phyloP scores from a whole-genome alignment of 1,140 invertebrate genomes.

The Magallana angulata region DNA sequence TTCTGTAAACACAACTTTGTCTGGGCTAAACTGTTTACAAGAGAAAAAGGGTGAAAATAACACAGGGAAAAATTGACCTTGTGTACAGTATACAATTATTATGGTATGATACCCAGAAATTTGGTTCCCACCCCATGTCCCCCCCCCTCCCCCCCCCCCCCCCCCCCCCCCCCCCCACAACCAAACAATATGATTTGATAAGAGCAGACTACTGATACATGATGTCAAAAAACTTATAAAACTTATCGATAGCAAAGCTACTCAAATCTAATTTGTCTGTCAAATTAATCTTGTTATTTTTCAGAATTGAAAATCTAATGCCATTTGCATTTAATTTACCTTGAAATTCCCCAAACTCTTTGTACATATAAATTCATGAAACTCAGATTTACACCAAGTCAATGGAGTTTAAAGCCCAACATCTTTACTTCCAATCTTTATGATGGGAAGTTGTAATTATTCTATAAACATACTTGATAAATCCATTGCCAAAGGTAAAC shows the following conservation, averaged over 20 bases:
- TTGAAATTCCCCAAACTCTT: neutral
- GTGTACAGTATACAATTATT: too few relatives aligned
- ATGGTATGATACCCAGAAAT: neutral
- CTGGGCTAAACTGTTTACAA: too few relatives aligned
- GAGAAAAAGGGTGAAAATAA: too few relatives aligned
- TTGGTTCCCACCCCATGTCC: neutral
- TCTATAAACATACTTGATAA: neutral
- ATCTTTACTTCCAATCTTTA: slow-evolving; percentile 3
- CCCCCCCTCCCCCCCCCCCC: too few relatives aligned
- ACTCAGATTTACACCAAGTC: neutral
- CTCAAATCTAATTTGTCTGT: too few relatives aligned
- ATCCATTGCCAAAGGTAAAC: slow-evolving; percentile 14
- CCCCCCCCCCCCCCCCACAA: too few relatives aligned
- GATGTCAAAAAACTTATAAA: too few relatives aligned
- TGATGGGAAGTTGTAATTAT: neutral
- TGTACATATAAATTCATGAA: neutral
- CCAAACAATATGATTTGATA: too few relatives aligned
- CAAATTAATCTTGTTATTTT: slow-evolving; percentile 7
- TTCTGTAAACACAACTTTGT: too few relatives aligned
- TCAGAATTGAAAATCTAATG: slow-evolving; percentile 9
- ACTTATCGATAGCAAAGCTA: too few relatives aligned
- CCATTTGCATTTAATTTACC: neutral
- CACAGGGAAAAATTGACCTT: too few relatives aligned
- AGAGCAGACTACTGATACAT: too few relatives aligned
- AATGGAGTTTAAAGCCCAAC: slow-evolving; percentile 15